Conservation (phyloP, 2,113 vertebrate genomes). For the Oreochromis spilurus region DNA sequence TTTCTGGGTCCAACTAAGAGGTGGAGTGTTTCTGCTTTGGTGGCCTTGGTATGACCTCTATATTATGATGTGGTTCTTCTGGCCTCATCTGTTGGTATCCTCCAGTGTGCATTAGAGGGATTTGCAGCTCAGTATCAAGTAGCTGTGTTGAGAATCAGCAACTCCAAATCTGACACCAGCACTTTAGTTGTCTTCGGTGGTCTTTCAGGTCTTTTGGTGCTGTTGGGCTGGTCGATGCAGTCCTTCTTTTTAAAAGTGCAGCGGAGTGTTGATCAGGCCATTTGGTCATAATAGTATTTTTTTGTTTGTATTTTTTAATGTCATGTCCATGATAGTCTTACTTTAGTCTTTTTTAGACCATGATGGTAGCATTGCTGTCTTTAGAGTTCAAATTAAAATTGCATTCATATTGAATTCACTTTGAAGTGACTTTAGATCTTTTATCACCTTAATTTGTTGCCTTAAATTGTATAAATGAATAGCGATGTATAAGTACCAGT, state of each 20-base stretch:
- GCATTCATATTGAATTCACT: neutral
- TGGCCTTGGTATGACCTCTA: rapidly evolving
- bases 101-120: neutral
- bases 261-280: rapidly evolving
- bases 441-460: rapidly evolving
- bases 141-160: rapidly evolving
- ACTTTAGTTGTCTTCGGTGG: rapidly evolving
- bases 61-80: neutral
- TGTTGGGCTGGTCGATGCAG: neutral
- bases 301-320: rapidly evolving
- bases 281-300: rapidly evolving
- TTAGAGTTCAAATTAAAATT: rapidly evolving
- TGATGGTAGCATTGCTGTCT: rapidly evolving
- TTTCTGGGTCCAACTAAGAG: rapidly evolving
- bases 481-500: rapidly evolving
- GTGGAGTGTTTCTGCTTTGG: neutral
- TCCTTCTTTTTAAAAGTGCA: rapidly evolving
- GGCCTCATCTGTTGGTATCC: rapidly evolving
- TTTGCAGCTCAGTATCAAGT: neutral
- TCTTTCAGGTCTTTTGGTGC: rapidly evolving
- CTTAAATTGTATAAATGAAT: neutral
- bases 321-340: rapidly evolving
- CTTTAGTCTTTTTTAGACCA: rapidly evolving
- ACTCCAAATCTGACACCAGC: neutral
- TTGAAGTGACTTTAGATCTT: rapidly evolving